These are phyloP conservation scores for Sus scrofa DNA, from an alignment of 2,113 vertebrate genomes.

Conservation along the genomic window T2T-Sscrofa CM000818.6:113141501-113142000, in stretches of 20 bases:
- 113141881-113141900: too few species aligned
- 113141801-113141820: too few species aligned
- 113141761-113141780: too few species aligned
- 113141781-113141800: too few species aligned
- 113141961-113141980: background rate
- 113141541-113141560: background rate
- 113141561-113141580: background rate
- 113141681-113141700: too few species aligned
- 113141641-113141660: background rate
- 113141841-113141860: too few species aligned
- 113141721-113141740: too few species aligned
- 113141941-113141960: background rate
- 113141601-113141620: background rate
- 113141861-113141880: too few species aligned
- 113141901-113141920: background rate
- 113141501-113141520: background rate
- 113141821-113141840: too few species aligned
- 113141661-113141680: too few species aligned
- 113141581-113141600: background rate
- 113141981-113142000: background rate
- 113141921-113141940: background rate
- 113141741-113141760: too few species aligned
- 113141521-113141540: background rate
- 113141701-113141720: too few species aligned
- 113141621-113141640: background rate